phyloP scores from a whole-genome alignment of 2,113 vertebrate species.

The Atlantisia rogersi region DNA sequence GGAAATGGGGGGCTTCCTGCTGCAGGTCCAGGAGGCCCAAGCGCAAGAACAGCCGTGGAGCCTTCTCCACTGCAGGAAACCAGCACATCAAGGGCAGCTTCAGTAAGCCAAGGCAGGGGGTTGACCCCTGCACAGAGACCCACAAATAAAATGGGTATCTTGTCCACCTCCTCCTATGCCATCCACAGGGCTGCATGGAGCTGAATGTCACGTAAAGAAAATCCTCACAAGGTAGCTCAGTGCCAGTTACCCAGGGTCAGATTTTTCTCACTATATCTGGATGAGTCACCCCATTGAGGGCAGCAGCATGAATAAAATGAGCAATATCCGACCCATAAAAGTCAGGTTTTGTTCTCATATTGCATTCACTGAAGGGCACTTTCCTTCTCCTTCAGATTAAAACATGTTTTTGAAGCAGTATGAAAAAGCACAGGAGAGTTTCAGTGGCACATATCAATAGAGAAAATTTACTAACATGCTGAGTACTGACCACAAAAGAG shows the following conservation, averaged over 20 bases:
- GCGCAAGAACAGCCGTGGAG: not conserved
- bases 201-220: not conserved
- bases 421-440: conserved; percentile 1
- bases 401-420: not conserved
- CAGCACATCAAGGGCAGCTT: rapidly evolving
- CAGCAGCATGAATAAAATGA: not conserved
- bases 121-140: not conserved
- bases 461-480: not conserved
- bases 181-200: not conserved
- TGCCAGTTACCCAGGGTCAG: not conserved
- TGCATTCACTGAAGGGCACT: not conserved
- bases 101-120: not conserved
- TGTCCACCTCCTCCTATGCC: not conserved
- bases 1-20: not conserved
- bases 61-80: not conserved
- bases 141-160: not conserved
- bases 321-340: conserved; percentile 2
- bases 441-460: not conserved
- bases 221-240: not conserved
- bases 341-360: not conserved
- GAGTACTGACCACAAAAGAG: not conserved
- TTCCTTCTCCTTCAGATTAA: conserved; percentile 18
- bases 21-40: not conserved
- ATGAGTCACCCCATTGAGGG: not conserved
- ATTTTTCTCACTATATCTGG: not conserved